phyloP scores from a whole-genome alignment of 2,113 vertebrate species.

The Dendrocopos noguchii region DNA sequence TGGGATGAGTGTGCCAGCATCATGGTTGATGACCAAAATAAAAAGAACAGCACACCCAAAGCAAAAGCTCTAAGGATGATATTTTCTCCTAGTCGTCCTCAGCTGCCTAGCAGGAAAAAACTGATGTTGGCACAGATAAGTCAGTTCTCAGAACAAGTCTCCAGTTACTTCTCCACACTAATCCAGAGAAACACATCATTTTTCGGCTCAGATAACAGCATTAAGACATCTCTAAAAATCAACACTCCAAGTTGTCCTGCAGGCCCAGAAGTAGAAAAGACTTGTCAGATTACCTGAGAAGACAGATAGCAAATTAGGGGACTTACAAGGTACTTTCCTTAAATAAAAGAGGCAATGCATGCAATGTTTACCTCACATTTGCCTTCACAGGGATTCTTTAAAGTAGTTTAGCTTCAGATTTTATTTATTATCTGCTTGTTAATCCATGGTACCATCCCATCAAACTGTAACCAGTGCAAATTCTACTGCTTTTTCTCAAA shows the following conservation, averaged over 20 bases:
- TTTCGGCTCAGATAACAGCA: not conserved
- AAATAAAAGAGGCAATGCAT: not conserved
- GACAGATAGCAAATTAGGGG: not conserved
- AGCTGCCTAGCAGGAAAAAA: not conserved
- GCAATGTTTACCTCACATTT: not conserved
- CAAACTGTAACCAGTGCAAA: not conserved
- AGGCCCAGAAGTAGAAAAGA: not conserved
- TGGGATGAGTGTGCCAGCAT: not conserved
- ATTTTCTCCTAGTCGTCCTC: not conserved
- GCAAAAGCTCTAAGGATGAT: not conserved
- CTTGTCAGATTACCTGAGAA: not conserved
- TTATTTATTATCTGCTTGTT: not conserved
- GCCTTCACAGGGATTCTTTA: not conserved
- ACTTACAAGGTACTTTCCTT: not conserved
- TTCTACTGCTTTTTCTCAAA: not conserved
- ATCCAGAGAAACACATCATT: not conserved
- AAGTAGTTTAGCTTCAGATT: not conserved
- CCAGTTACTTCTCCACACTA: not conserved
- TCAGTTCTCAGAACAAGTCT: not conserved
- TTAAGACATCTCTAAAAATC: not conserved
- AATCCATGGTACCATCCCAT: not conserved
- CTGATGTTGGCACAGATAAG: not conserved
- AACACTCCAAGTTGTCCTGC: not conserved
- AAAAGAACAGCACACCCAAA: not conserved
- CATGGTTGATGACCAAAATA: not conserved